These are phyloP conservation scores for Carabus problematicus DNA, from an alignment of 2,888 invertebrate species.

Conservation along the genomic window DNA sequence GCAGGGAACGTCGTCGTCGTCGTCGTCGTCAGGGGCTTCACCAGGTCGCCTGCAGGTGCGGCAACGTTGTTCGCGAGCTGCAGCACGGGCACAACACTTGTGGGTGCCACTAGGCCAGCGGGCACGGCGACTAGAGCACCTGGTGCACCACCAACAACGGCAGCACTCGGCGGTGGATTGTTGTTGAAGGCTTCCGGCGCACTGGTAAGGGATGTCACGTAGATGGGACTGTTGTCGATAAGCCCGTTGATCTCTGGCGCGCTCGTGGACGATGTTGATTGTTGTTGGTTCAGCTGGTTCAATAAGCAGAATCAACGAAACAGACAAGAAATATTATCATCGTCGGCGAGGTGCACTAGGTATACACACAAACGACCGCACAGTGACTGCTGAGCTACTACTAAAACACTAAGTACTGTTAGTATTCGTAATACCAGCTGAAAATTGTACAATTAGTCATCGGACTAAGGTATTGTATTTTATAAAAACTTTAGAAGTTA, in stretches of 20 bases:
- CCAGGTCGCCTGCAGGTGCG: constrained; percentile 16
- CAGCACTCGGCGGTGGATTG: constrained; percentile 57
- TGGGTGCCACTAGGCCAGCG: constrained; percentile 40
- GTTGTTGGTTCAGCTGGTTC: constrained; percentile 68
- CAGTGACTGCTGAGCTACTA: too few relatives aligned
- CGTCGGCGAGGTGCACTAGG: too few relatives aligned
- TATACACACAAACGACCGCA: too few relatives aligned
- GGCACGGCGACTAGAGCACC: constrained; percentile 54
- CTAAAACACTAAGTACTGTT: too few relatives aligned
- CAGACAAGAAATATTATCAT: too few relatives aligned
- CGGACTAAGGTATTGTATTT: too few relatives aligned
- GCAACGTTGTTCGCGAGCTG: neutral
- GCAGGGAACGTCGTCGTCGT: constrained; percentile 35
- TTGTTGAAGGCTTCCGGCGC: constrained; percentile 63
- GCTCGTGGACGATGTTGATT: constrained; percentile 56
- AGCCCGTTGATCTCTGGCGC: constrained; percentile 79
- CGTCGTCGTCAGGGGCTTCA: too few relatives aligned
- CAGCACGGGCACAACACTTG: neutral
- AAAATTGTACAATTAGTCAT: too few relatives aligned
- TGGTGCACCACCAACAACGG: constrained; percentile 48
- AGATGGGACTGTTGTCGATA: constrained; percentile 82
- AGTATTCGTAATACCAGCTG: too few relatives aligned
- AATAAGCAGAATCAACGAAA: constrained; percentile 50
- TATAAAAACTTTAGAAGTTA: too few relatives aligned
- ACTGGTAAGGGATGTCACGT: constrained; percentile 77